Conservation (phyloP, 2,888 invertebrate genomes). For the Encarsia formosa region DNA sequence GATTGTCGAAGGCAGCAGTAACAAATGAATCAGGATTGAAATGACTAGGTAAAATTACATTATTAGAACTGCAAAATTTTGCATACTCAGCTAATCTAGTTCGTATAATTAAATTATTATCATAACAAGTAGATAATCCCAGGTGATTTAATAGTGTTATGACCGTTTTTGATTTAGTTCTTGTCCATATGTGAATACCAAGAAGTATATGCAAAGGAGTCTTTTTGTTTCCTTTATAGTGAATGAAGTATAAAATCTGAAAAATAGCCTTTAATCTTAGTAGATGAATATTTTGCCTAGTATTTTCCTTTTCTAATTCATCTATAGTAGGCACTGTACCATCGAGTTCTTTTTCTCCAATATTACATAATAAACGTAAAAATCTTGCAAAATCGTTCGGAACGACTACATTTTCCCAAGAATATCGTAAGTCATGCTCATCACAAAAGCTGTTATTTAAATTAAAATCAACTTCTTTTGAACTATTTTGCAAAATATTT, state of each 20-base stretch:
- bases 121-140: slow-evolving; percentile 7
- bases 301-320: background rate
- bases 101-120: background rate
- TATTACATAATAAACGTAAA: slow-evolving; percentile 1
- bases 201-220: slow-evolving; percentile 20
- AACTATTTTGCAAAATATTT: background rate
- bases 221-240: slow-evolving; percentile 1
- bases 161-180: slow-evolving; percentile 9
- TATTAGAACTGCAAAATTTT: background rate
- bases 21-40: background rate
- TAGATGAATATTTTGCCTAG: background rate
- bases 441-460: slow-evolving; percentile 2
- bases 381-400: background rate
- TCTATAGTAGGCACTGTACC: background rate
- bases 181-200: slow-evolving; percentile 12
- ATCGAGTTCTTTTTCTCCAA: background rate
- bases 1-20: background rate
- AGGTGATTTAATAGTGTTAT: slow-evolving; percentile 11
- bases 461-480: background rate
- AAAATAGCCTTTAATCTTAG: background rate
- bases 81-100: background rate
- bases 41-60: background rate
- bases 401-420: background rate
- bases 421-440: background rate
- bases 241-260: background rate